Evolutionary conservation across 2,888 invertebrate genomes (phyloP).

Genomic region (Stenotaenia linearis): DNA sequence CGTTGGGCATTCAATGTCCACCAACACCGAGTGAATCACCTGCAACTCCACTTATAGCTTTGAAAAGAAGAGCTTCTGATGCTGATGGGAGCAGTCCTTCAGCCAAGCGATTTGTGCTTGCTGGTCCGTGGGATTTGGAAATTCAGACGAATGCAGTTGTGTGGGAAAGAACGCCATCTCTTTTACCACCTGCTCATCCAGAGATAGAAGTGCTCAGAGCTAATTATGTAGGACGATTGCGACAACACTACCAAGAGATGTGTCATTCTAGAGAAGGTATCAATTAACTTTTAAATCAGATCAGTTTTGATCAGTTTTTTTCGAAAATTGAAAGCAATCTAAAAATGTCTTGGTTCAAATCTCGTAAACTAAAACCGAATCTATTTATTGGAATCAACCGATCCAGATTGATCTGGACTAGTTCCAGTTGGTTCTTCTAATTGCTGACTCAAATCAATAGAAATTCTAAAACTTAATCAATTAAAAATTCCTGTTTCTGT

Average conservation of each 20-base stretch:
- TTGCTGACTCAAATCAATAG: too few species aligned
- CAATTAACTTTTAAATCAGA: too few species aligned
- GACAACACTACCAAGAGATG: slow-evolving; percentile 87
- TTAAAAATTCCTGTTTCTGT: too few species aligned
- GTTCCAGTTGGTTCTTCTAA: too few species aligned
- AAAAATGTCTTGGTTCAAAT: too few species aligned
- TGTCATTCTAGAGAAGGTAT: slow-evolving; percentile 81
- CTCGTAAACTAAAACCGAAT: too few species aligned
- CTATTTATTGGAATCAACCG: too few species aligned
- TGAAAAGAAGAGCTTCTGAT: slow-evolving; percentile 72
- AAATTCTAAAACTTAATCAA: too few species aligned
- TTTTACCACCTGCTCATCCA: slow-evolving; percentile 86
- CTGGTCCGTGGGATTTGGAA: slow-evolving; percentile 92
- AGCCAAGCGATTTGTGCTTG: slow-evolving; percentile 75
- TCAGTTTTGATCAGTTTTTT: too few species aligned
- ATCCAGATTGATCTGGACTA: too few species aligned
- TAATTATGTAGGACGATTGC: slow-evolving; percentile 71
- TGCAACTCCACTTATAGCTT: slow-evolving; percentile 46
- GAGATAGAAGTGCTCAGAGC: slow-evolving; percentile 85
- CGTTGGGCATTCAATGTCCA: slow-evolving; percentile 67
- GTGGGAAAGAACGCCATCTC: slow-evolving; percentile 76
- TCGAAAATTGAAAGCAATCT: too few species aligned
- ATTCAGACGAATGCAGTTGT: slow-evolving; percentile 86
- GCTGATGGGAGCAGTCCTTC: slow-evolving; percentile 61
- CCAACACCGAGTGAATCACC: slow-evolving; percentile 40